These are phyloP conservation scores for Heliconius melpomene DNA, from an alignment of 1,140 invertebrate genomes.

Conservation along the genomic window DNA sequence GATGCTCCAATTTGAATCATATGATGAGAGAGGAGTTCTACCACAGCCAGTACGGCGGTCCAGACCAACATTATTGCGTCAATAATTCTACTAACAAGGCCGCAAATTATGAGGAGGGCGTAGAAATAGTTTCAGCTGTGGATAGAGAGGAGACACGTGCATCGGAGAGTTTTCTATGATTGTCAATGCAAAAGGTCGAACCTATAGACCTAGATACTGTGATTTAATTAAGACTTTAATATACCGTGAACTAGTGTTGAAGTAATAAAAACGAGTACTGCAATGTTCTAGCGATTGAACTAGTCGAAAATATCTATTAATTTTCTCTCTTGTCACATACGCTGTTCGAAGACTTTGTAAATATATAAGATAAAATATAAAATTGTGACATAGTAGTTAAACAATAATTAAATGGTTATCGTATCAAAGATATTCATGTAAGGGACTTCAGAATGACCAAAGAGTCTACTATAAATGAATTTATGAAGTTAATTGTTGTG, in stretches of 20 bases:
- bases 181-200: constrained; percentile 72
- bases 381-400: constrained; percentile 31
- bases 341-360: constrained; percentile 24
- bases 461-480: constrained; percentile 57
- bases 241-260: constrained; percentile 59
- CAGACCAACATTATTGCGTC: constrained; percentile 81
- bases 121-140: constrained; percentile 82
- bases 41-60: constrained; percentile 94
- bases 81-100: constrained; percentile 73
- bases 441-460: constrained; percentile 57
- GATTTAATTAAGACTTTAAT: constrained; percentile 77
- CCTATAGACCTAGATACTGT: constrained; percentile 77
- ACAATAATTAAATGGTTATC: constrained; percentile 24
- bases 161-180: constrained; percentile 84
- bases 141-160: constrained; percentile 82
- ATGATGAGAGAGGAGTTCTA: constrained; percentile 97
- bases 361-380: constrained; percentile 23
- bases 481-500: constrained; percentile 62
- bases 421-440: constrained; percentile 33
- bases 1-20: constrained; percentile 92
- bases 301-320: constrained; percentile 54
- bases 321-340: constrained; percentile 31
- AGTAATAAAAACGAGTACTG: constrained; percentile 42
- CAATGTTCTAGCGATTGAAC: constrained; percentile 50
- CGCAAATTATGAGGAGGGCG: constrained; percentile 82